These are phyloP conservation scores for Griposia aprilina DNA, from an alignment of 2,888 invertebrate genomes.

Conservation along the genomic window DNA sequence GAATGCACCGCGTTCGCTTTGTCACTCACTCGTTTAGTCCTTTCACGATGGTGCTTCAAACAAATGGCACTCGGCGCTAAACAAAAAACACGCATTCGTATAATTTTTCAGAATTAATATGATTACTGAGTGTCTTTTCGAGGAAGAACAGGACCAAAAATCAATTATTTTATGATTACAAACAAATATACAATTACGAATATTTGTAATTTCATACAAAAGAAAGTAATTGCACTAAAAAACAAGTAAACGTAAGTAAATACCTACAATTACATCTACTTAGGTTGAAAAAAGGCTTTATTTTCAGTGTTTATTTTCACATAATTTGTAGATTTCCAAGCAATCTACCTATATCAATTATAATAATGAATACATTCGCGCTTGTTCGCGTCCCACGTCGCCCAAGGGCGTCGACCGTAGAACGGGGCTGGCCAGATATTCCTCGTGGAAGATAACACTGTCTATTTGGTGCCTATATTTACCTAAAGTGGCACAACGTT, in stretches of 20 bases:
- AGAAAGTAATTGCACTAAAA: conserved; percentile 11
- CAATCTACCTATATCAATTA: conserved; percentile 71
- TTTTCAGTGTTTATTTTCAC: conserved; percentile 31
- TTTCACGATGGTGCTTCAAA: conserved; percentile 47
- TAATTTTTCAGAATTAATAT: background rate
- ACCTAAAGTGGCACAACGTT: conserved; percentile 57
- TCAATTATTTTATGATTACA: too few relatives aligned
- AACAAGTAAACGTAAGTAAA: conserved; percentile 1
- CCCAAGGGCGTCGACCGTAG: conserved; percentile 79
- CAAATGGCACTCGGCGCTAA: conserved; percentile 42
- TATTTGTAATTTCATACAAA: background rate
- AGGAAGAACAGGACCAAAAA: background rate
- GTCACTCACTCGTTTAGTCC: conserved; percentile 61
- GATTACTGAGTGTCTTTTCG: background rate
- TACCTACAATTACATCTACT: conserved; percentile 16
- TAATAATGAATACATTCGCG: conserved; percentile 70
- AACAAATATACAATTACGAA: background rate
- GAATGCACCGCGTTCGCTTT: conserved; percentile 56
- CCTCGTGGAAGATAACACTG: conserved; percentile 69
- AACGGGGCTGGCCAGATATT: conserved; percentile 73
- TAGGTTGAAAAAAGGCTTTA: conserved; percentile 16
- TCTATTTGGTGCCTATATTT: conserved; percentile 68
- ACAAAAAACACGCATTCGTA: conserved; percentile 22
- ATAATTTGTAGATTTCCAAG: conserved; percentile 59
- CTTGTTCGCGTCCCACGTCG: conserved; percentile 64